Evolutionary conservation across 1,140 invertebrate species (phyloP), one percentile per base, ranked within the genome.

Genomic region (Latrodectus geometricus): DNA sequence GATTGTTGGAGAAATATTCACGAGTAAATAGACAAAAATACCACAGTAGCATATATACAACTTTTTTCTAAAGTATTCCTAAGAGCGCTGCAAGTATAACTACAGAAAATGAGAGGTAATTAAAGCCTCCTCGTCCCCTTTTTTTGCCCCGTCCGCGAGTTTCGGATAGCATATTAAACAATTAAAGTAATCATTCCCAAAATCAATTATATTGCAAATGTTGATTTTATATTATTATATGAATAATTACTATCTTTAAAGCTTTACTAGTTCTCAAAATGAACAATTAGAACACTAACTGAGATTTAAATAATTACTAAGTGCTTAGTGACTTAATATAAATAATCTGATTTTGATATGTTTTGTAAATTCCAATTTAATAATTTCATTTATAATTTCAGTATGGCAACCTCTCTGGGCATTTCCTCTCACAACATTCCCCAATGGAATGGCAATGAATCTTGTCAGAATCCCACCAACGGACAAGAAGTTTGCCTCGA

Each of bases 1-100:
- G 35, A 35, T 35, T 35, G 35, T 35, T 35, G 35, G 5, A 35
- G 35, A 35, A 35, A 97, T 49, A 95, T 99, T 88, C 97, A 98
- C 90, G 97, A 97, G 5, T 99, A 97, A 97, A n/a, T n/a, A 93
- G 97, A 83, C 97, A 97, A 1, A 35, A 35, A 35, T 35, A 35
- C 35, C 35, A 90, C 94, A 35, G 35, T 35, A 3, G 35, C 5
- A 35, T 35, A 3, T 35, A 35, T 35, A 35, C 35, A 35, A 35
- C 5, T 35, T 35, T 35, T 35, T 35, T 35, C 5, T 3, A 35
- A 35, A 35, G 5, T 35, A 35, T 35, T 35, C 35, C 35, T 35
- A 35, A 35, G 35, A 35, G 5, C 5, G 5, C 5, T 35, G 35
- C 35, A 3, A 1, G 35, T 35, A 35, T 35, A 35, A 5, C 35